Percentiles rank a stretch among this genome's conserved stretches.
Evolutionary conservation across 2,797 vertebrate genomes (phyloP).

Genomic region (Rhynchonycteris naso): DNA sequence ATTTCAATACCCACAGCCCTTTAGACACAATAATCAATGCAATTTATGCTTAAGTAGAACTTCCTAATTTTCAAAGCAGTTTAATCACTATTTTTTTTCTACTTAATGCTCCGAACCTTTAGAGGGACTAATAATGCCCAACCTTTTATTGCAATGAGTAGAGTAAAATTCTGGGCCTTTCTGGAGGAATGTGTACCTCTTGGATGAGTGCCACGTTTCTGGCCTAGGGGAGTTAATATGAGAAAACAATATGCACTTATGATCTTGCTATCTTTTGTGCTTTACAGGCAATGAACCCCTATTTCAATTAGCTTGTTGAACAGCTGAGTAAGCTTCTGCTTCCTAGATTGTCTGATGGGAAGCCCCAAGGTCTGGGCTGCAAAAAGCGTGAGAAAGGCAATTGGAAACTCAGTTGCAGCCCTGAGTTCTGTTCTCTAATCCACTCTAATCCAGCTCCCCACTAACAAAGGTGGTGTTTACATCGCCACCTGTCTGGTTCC

Average conservation of each 20-base stretch:
- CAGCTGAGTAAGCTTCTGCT: background rate
- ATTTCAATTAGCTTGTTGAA: background rate
- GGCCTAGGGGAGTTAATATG: background rate
- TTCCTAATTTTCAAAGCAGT: slow-evolving; percentile 32
- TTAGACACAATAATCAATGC: slow-evolving; percentile 6
- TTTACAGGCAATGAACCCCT: background rate
- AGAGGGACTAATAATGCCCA: background rate
- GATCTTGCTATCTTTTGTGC: background rate
- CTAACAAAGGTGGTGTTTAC: background rate
- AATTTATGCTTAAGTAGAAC: background rate
- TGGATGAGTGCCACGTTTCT: background rate
- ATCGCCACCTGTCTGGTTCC: background rate
- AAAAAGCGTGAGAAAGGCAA: background rate
- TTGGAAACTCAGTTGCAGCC: too few species aligned
- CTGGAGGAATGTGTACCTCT: background rate
- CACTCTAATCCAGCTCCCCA: background rate
- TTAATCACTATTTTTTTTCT: background rate
- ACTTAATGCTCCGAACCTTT: background rate
- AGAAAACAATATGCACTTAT: background rate
- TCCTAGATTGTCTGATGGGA: background rate
- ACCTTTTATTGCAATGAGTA: background rate
- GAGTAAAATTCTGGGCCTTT: background rate
- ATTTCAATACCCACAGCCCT: background rate
- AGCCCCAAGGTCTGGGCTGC: background rate
- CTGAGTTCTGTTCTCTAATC: background rate